Percentiles rank a stretch among this genome's conserved stretches.
Evolutionary conservation across 2,888 invertebrate genomes (phyloP).

Genomic region (Agrochola lota): DNA sequence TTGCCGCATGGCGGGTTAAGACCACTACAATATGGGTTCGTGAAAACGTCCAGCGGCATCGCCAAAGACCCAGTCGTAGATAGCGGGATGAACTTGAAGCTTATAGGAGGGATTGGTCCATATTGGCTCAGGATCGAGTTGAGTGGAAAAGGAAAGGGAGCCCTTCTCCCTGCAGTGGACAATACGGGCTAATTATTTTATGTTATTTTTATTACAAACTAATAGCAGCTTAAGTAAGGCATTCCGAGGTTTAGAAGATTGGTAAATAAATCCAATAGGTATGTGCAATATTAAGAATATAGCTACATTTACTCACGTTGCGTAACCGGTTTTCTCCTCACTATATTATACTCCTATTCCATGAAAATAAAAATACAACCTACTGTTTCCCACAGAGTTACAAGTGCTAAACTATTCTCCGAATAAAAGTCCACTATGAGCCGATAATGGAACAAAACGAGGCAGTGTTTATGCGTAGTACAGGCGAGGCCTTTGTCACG

Average conservation of each 20-base stretch:
- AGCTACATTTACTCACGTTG: not conserved
- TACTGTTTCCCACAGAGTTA: slow-evolving; percentile 29
- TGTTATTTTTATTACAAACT: not conserved
- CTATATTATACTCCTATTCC: not conserved
- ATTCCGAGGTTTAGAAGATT: not conserved
- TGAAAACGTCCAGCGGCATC: too few relatives aligned
- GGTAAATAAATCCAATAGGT: not conserved
- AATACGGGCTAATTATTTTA: too few relatives aligned
- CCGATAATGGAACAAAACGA: slow-evolving; percentile 75
- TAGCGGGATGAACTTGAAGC: too few relatives aligned
- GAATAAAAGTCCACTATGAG: slow-evolving; percentile 67
- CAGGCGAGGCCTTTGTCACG: slow-evolving; percentile 65
- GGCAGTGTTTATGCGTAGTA: slow-evolving; percentile 66
- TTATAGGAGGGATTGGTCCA: too few relatives aligned
- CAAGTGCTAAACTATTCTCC: slow-evolving; percentile 64
- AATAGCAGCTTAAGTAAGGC: not conserved
- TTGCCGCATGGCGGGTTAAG: too few relatives aligned
- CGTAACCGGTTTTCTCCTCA: not conserved
- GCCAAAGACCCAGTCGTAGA: too few relatives aligned
- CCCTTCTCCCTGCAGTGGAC: too few relatives aligned
- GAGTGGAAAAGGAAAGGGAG: too few relatives aligned
- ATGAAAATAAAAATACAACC: slow-evolving; percentile 1
- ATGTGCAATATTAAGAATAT: not conserved
- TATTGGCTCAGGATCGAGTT: too few relatives aligned
- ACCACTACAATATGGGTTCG: too few relatives aligned